Conservation (phyloP, 1,140 invertebrate genomes). For the Brachionus angularis region DNA sequence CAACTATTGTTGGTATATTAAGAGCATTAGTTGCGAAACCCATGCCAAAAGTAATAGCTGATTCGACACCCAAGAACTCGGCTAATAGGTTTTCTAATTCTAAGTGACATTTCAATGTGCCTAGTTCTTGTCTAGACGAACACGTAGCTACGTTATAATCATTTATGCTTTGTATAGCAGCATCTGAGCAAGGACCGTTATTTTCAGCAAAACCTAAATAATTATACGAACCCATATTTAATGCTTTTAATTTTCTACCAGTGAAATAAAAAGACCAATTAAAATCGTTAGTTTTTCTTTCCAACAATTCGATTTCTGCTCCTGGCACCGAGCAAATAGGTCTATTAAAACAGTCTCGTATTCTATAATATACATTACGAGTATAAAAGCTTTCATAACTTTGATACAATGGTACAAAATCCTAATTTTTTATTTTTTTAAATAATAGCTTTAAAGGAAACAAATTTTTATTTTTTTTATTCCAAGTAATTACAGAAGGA, state of each 20-base stretch:
- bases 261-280: conserved; percentile 62
- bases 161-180: conserved; percentile 51
- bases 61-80: conserved; percentile 83
- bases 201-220: conserved; percentile 63
- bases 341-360: conserved; percentile 87
- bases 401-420: conserved; percentile 85
- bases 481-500: too few relatives aligned
- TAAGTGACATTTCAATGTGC: conserved; percentile 63
- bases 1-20: conserved; percentile 80
- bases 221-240: conserved; percentile 64
- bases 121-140: conserved; percentile 20
- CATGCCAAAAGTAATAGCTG: conserved; percentile 92
- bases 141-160: conserved; percentile 57
- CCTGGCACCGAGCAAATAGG: conserved; percentile 87
- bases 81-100: conserved; percentile 80
- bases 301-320: conserved; percentile 75
- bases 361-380: conserved; percentile 81
- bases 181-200: conserved; percentile 57
- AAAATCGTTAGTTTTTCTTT: conserved; percentile 75
- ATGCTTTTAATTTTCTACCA: conserved; percentile 56
- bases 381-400: conserved; percentile 91
- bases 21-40: conserved; percentile 96
- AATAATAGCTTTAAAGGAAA: too few relatives aligned
- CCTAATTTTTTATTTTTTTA: too few relatives aligned
- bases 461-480: too few relatives aligned